Evolutionary conservation across 2,888 invertebrate genomes (phyloP), one percentile per base, ranked within the genome.

Genomic region (Dione vanillae): DNA sequence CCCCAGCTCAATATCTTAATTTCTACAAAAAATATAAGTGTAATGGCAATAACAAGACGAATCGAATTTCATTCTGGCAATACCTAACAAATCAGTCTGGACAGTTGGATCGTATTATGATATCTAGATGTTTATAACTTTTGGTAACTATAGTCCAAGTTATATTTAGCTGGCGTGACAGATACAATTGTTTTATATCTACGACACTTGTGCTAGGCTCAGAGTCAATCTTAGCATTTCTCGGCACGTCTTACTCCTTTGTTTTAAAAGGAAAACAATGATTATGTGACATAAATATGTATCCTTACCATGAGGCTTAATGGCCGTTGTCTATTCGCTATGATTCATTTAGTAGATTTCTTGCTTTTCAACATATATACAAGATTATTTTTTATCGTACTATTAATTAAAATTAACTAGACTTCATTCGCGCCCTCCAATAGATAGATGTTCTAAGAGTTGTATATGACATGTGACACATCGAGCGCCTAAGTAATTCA

Each of bases 261-360:
- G 73, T 73, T 74, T 65, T 58, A 74, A 76, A 76, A 72, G 74
- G 75, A 73, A 75, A 76, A 76, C 76, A 75, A 76, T 76, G 73
- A 49, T 41, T 58, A 58, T 71, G 74, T 67, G 69, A 67, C 69
- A 73, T 71, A 71, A 67, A 73, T 73, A 67, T 67, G 65, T 67
- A 71, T 73, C 69, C 67, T 69, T 65, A 65, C 43, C 65, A 69
- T 61, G 37, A 73, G 49, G 54, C 16, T 54, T 54, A 54, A 49
- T 40, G 40, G 41, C 47, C n/a, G 41, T 49, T 59, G 40, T 41
- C 35, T 45, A 37, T 37, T 49, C 19, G 12, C 1, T 10, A 11
- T 52, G 12, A 62, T n/a, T 45, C 47, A 62, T 16, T n/a, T 16
- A 14, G 12, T 20, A 49, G 49, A 64, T 47, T 19, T 19, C 12